A percentile compares a stretch with the other conserved stretches of the same genome.
phyloP scores from a whole-genome alignment of 1,140 invertebrate species.

The Mercenaria mercenaria region DNA sequence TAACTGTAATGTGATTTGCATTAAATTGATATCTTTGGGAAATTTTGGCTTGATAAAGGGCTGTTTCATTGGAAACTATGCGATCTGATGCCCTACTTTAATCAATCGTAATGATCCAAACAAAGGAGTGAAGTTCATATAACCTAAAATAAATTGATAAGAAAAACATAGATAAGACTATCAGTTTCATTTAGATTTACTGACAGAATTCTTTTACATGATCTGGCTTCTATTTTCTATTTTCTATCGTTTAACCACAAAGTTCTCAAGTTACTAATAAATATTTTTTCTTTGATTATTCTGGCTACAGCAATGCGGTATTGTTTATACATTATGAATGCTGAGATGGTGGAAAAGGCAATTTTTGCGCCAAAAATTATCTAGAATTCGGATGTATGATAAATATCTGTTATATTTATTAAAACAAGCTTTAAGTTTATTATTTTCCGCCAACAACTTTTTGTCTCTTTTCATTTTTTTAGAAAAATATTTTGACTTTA shows the following conservation, averaged over 20 bases:
- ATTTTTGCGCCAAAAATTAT: no score
- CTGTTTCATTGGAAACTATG: constrained; percentile 44
- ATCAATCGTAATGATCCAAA: constrained; percentile 61
- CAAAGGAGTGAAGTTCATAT: constrained; percentile 47
- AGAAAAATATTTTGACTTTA: no score
- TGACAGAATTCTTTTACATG: not conserved
- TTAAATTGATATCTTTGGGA: constrained; percentile 62
- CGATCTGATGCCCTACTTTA: constrained; percentile 47
- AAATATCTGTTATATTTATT: no score
- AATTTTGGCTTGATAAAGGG: constrained; percentile 59
- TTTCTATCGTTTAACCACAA: not conserved
- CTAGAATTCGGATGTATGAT: no score
- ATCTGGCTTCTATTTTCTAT: constrained; percentile 45
- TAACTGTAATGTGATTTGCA: constrained; percentile 54
- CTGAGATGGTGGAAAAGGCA: no score
- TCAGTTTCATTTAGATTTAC: constrained; percentile 54
- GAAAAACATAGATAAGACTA: constrained; percentile 55
- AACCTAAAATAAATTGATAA: constrained; percentile 56
- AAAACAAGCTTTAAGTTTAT: no score
- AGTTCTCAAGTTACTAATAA: not conserved
- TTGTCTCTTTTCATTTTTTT: no score
- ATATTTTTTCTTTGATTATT: not conserved
- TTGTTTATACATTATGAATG: no score
- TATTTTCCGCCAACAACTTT: no score
- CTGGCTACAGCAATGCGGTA: not conserved